Evolutionary conservation across 2,113 vertebrate genomes (phyloP).

Genomic region (Caloenas nicobarica): DNA sequence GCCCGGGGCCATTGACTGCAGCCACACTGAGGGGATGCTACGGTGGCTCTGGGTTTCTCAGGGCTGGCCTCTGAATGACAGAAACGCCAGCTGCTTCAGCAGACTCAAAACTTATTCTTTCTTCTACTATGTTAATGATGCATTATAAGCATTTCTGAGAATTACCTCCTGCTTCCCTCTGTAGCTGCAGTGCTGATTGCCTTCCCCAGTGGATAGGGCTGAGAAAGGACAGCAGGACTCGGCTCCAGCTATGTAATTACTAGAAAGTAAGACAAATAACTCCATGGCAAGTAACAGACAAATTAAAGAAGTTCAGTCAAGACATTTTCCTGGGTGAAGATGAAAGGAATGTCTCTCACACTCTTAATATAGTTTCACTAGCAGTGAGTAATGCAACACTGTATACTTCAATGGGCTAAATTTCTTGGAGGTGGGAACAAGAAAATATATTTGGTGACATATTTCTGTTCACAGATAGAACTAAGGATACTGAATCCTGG

Average conservation of each 20-base stretch:
- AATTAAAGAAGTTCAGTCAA: not conserved
- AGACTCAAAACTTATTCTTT: not conserved
- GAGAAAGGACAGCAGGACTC: not conserved
- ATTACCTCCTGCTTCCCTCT: not conserved
- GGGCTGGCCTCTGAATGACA: not conserved
- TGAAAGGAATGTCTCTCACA: slow-evolving; percentile 25
- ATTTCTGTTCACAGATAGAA: slow-evolving; percentile 12
- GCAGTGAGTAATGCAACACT: slow-evolving; percentile 14
- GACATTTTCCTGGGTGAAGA: not conserved
- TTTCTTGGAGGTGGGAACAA: not conserved
- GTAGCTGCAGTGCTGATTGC: not conserved
- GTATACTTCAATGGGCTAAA: not conserved
- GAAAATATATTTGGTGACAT: slow-evolving; percentile 28
- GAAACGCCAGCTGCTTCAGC: not conserved
- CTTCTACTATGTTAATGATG: not conserved
- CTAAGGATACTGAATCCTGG: not conserved
- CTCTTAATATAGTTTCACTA: slow-evolving; percentile 43
- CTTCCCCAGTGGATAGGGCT: not conserved
- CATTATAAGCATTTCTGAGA: not conserved
- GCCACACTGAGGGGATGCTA: not conserved
- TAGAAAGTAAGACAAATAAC: slow-evolving; percentile 5
- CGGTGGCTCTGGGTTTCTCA: not conserved
- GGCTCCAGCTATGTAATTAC: not conserved
- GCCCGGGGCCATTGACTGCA: not conserved
- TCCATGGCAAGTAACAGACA: not conserved